phyloP scores from a whole-genome alignment of 2,888 invertebrate species.

The Heliconius ethilla region DNA sequence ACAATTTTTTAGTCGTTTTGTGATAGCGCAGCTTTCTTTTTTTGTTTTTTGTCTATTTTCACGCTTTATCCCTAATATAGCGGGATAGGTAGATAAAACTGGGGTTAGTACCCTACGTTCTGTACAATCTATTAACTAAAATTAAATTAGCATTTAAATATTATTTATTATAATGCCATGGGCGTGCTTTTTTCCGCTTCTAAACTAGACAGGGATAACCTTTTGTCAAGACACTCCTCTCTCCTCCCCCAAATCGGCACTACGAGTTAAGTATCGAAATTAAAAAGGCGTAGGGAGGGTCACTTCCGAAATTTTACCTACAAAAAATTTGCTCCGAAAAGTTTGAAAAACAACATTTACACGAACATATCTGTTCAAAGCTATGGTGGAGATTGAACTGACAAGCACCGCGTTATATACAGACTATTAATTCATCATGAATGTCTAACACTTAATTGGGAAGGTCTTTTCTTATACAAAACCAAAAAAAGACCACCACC shows the following conservation, averaged over 20 bases:
- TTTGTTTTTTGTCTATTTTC: neutral
- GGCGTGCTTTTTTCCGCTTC: no score
- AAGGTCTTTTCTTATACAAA: neutral
- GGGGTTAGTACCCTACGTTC: neutral
- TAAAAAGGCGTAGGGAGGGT: no score
- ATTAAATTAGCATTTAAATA: no score
- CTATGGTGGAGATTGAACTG: no score
- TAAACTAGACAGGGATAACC: neutral
- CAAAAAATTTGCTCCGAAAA: no score
- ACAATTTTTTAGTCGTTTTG: neutral
- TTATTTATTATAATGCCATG: no score
- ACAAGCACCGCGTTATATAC: no score
- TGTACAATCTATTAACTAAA: neutral
- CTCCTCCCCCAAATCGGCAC: neutral
- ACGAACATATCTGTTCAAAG: no score
- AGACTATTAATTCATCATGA: neutral
- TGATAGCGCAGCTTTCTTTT: neutral
- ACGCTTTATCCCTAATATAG: no score
- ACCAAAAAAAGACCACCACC: neutral
- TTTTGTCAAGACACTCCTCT: neutral
- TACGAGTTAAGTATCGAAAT: no score
- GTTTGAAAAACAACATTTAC: no score
- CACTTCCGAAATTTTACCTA: no score
- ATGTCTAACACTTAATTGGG: neutral
- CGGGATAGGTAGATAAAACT: neutral